Conservation (phyloP, 2,113 vertebrate genomes). For the Stictonetta naevosa region DNA sequence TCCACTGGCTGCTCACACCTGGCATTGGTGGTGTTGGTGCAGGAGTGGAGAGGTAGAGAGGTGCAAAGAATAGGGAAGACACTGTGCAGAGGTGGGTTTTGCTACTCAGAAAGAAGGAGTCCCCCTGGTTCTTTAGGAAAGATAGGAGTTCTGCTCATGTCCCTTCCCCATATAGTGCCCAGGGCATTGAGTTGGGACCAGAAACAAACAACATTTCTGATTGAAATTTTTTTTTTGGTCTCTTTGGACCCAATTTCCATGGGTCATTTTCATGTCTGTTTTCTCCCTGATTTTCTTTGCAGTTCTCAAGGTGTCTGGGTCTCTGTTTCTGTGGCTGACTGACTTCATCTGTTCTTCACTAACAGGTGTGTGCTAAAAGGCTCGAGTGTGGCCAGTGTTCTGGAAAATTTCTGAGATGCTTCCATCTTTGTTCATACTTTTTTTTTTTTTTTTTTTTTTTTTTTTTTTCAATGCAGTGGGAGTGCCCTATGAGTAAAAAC, state of each 20-base stretch:
- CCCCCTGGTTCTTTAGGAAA: background rate
- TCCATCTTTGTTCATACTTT: background rate
- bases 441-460: background rate
- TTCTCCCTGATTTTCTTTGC: background rate
- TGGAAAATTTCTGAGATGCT: background rate
- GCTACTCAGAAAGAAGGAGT: background rate
- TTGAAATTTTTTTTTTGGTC: background rate
- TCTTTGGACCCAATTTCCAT: background rate
- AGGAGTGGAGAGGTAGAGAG: background rate
- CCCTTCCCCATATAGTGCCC: background rate
- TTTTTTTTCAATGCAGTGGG: background rate
- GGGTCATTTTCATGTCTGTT: background rate
- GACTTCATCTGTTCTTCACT: background rate
- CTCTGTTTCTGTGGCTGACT: background rate
- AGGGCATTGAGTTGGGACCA: background rate
- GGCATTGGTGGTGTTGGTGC: background rate
- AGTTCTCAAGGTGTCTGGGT: background rate
- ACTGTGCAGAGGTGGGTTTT: background rate
- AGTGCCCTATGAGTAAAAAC: background rate
- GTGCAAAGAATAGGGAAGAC: background rate
- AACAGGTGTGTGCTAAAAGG: background rate
- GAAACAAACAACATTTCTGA: background rate
- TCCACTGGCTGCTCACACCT: background rate
- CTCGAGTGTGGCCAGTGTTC: fast-evolving
- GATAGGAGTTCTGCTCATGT: background rate